phyloP scores from a whole-genome alignment of 2,888 invertebrate genomes.

The Aquatica leii region DNA sequence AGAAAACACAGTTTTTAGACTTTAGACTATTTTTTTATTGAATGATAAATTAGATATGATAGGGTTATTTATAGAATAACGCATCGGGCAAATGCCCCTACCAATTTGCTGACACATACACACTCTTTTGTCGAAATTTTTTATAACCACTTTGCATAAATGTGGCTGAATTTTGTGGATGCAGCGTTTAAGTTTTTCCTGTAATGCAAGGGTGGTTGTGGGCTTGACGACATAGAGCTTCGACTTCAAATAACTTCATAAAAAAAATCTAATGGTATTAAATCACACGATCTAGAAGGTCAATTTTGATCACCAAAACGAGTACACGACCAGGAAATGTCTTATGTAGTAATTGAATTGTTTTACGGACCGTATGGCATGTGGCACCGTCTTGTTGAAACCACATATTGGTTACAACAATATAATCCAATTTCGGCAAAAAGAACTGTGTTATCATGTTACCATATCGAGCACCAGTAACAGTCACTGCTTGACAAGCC shows the following conservation, averaged over 20 bases:
- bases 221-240: not conserved
- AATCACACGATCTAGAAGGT: conserved; percentile 6
- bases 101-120: not conserved
- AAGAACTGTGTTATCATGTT: no score
- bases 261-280: not conserved
- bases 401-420: not conserved
- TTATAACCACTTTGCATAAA: not conserved
- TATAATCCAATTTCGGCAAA: conserved; percentile 23
- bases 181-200: not conserved
- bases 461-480: no score
- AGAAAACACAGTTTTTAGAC: not conserved
- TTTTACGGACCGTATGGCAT: not conserved
- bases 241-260: not conserved
- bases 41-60: not conserved
- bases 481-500: no score
- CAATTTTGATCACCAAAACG: conserved; percentile 17
- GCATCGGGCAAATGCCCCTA: not conserved
- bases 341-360: conserved; percentile 17
- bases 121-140: not conserved
- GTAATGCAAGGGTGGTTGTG: not conserved
- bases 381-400: not conserved
- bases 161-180: not conserved
- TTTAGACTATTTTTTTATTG: no score
- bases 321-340: conserved; percentile 23
- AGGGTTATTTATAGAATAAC: not conserved